A percentile compares a stretch with the other conserved stretches of the same genome.
Conservation (phyloP, 2,888 invertebrate genomes). For the Drosophila stalkeri region DNA sequence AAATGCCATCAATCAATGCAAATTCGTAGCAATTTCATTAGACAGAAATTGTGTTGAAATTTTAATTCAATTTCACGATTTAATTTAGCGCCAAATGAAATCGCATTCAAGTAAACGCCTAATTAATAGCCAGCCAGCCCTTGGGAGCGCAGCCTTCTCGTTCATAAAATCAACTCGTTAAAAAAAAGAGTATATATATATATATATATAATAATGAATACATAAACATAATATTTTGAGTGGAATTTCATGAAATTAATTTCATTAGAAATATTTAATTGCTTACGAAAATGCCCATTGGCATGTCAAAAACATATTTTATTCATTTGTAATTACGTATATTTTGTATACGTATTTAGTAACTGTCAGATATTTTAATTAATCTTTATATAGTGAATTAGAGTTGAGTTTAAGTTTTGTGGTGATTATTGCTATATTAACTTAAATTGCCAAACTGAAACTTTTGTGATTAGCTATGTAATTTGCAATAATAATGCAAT, state of each 20-base stretch:
- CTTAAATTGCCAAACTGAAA: background rate
- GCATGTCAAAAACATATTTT: background rate
- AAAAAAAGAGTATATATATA: slow-evolving; percentile 1
- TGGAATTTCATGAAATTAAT: slow-evolving; percentile 4
- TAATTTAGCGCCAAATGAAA: slow-evolving; percentile 24
- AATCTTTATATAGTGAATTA: background rate
- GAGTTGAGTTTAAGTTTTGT: background rate
- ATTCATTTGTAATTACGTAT: too few relatives aligned
- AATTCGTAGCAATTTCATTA: slow-evolving; percentile 58
- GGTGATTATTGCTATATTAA: background rate
- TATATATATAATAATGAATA: background rate
- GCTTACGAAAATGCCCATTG: background rate
- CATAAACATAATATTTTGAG: background rate
- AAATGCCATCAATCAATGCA: slow-evolving; percentile 76
- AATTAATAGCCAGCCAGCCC: slow-evolving; percentile 28
- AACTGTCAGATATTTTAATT: slow-evolving; percentile 4
- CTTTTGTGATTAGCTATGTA: background rate
- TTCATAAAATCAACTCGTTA: background rate
- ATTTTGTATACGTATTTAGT: background rate
- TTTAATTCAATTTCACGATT: slow-evolving; percentile 52
- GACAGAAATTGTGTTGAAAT: slow-evolving; percentile 9
- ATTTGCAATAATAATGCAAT: background rate
- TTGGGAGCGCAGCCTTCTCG: slow-evolving; percentile 2
- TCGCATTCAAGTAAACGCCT: slow-evolving; percentile 33
- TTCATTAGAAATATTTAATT: slow-evolving; percentile 19